phyloP scores from a whole-genome alignment of 2,113 vertebrate species.

The Colius striatus region DNA sequence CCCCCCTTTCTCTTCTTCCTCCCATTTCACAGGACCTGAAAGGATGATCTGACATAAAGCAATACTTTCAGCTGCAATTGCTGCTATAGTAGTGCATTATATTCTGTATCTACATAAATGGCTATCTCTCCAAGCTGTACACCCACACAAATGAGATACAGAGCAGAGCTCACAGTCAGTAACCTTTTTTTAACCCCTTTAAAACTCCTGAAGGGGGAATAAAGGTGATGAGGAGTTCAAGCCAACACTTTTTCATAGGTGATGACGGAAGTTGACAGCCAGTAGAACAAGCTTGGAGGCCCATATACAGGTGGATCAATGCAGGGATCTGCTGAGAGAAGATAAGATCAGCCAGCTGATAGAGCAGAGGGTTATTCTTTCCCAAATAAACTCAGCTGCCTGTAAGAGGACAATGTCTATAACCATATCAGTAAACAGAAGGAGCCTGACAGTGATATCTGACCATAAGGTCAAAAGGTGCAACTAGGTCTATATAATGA shows the following conservation, averaged over 20 bases:
- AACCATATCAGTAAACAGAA: neutral
- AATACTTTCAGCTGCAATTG: neutral
- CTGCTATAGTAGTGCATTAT: neutral
- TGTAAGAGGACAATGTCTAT: neutral
- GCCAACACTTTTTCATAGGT: neutral
- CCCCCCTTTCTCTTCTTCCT: neutral
- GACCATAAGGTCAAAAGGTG: neutral
- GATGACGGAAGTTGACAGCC: neutral
- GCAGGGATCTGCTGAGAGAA: neutral
- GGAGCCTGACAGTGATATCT: neutral
- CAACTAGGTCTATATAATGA: neutral
- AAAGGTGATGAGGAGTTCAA: neutral
- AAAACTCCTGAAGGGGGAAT: neutral
- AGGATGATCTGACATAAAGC: neutral
- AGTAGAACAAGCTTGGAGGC: neutral
- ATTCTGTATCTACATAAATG: rapidly evolving
- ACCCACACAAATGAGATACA: neutral
- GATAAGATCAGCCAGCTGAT: neutral
- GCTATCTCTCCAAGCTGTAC: neutral
- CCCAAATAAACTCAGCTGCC: neutral
- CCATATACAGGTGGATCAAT: neutral
- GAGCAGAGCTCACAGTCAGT: neutral
- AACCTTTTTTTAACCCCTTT: neutral
- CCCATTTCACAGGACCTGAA: neutral
- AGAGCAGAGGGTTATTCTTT: neutral